Evolutionary conservation across 1,140 invertebrate genomes (phyloP).

Genomic region (Chymomyza costata): DNA sequence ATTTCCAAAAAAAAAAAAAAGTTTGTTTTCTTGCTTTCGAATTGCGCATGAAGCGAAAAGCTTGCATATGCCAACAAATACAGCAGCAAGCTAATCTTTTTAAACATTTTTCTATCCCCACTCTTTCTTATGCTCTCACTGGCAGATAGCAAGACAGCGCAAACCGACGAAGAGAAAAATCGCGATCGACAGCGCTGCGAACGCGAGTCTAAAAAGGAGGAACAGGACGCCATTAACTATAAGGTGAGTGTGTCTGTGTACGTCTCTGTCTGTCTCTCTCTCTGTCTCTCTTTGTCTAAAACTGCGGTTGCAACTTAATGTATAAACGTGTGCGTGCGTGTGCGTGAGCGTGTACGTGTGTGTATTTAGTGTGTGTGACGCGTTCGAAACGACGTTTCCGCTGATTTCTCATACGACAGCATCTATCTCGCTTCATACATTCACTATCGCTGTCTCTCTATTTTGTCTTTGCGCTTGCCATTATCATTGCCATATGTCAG

Average conservation of each 20-base stretch:
- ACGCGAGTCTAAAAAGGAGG: conserved; percentile 74
- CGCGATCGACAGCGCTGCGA: conserved; percentile 74
- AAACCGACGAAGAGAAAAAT: conserved; percentile 75
- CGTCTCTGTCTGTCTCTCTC: conserved; percentile 30
- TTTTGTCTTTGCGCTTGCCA: too few relatives aligned
- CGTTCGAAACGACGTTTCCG: too few relatives aligned
- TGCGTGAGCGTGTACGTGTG: conserved; percentile 10
- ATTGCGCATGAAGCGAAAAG: too few relatives aligned
- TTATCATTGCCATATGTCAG: too few relatives aligned
- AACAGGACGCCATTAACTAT: conserved; percentile 74
- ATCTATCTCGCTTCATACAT: too few relatives aligned
- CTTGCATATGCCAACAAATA: too few relatives aligned
- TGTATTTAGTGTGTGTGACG: conserved; percentile 18
- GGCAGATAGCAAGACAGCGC: conserved; percentile 73
- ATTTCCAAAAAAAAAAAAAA: too few relatives aligned
- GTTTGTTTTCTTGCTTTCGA: too few relatives aligned
- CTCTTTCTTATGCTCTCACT: conserved; percentile 4
- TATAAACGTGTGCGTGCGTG: conserved; percentile 13
- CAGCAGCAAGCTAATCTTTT: too few relatives aligned
- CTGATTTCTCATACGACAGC: too few relatives aligned
- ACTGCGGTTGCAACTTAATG: conserved; percentile 20
- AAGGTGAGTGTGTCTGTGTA: conserved; percentile 67
- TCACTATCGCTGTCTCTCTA: too few relatives aligned
- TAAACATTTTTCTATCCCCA: neutral
- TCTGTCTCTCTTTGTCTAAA: conserved; percentile 24